Percentiles rank a stretch among this genome's conserved stretches.
Conservation (phyloP, 2,888 invertebrate genomes). For the Agrilus cyanescens region DNA sequence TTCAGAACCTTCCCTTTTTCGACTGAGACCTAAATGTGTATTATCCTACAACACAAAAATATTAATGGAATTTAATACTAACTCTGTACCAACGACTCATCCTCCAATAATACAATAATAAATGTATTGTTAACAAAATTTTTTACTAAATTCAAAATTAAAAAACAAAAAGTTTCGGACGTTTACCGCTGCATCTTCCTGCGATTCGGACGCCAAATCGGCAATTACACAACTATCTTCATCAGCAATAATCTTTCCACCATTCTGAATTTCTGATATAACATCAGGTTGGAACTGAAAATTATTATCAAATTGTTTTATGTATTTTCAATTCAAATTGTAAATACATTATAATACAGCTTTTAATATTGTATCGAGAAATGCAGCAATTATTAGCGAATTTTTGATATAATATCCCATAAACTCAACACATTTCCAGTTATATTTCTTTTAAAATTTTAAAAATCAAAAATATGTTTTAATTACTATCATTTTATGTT, state of each 20-base stretch:
- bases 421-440: too few relatives aligned
- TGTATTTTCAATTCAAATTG: too few relatives aligned
- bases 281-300: slow-evolving; percentile 29
- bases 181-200: slow-evolving; percentile 33
- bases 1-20: slow-evolving; percentile 57
- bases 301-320: neutral
- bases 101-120: slow-evolving; percentile 9
- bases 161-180: slow-evolving; percentile 16
- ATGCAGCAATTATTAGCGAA: too few relatives aligned
- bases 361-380: too few relatives aligned
- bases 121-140: too few relatives aligned
- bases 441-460: too few relatives aligned
- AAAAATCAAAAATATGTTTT: too few relatives aligned
- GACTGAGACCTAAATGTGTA: slow-evolving; percentile 26
- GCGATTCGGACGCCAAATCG: slow-evolving; percentile 34
- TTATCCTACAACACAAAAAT: slow-evolving; percentile 13
- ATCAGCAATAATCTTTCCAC: slow-evolving; percentile 34
- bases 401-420: too few relatives aligned
- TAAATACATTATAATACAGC: too few relatives aligned
- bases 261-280: slow-evolving; percentile 35
- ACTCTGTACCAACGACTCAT: neutral
- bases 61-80: neutral
- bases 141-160: too few relatives aligned
- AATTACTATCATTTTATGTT: too few relatives aligned
- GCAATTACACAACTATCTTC: slow-evolving; percentile 36